Base-by-base conservation (phyloP, 2,888 invertebrate species). In the Stenolophus ochropezus region DNA sequence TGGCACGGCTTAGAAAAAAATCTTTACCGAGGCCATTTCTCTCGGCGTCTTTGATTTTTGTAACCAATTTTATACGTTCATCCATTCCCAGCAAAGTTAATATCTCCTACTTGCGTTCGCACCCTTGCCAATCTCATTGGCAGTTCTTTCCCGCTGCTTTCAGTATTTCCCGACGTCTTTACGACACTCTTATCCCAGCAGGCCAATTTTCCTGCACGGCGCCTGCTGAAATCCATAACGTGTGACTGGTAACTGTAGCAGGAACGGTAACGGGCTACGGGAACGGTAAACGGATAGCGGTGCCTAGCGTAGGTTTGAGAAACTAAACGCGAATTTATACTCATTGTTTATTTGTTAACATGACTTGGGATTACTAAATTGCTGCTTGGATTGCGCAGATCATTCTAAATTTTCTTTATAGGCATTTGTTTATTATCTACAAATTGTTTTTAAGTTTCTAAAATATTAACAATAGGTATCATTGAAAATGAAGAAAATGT, bases 41-140 rank as follows among this genome's bases (percentile, higher is more conserved):
- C 49, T 18, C 73, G 23, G 73, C 73, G 47, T 73, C 73, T 73
- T 73, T 73, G 73, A 73, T 73, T 73, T 73, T 73, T 73, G 47
- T 47, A 73, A 73, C 73, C 73, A 73, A 73, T 73, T 73, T 73
- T 73, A 73, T 47, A 47, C 73, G 73, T 73, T 73, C 73, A 73
- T 73, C 73, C 73, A 73, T 73, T 73, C 20, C 49, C 73, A 47
- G 23, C 73, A 73, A 73, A 73, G 73, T 73, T 73, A 73, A 73
- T 73, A 73, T 73, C 73, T 73, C 49, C 73, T 73, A 73, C 73
- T 73, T 73, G 47, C 47, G 73, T 73, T 73, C 49, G 25, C 61
- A 61, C 61, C n/a, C 61, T 21, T 18, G 73, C 49, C 73, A 73
- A 73, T 73, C 73, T 73, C 73, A 73, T 73, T 73, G 73, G 47